phyloP scores from a whole-genome alignment of 2,113 vertebrate species.

The Chloebia gouldiae region DNA sequence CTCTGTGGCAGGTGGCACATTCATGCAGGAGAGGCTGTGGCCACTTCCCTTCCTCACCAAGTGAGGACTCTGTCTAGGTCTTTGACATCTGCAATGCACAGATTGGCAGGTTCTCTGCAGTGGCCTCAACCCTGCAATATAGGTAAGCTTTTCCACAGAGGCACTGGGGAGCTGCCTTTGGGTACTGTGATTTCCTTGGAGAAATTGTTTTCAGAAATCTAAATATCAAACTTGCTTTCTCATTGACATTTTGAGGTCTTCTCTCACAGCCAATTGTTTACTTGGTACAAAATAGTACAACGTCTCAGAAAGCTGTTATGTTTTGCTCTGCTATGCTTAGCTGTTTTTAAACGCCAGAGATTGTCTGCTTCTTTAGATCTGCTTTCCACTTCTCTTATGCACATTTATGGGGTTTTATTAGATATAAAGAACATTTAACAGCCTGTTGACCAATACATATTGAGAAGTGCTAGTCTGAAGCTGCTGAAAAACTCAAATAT shows the following conservation, averaged over 20 bases:
- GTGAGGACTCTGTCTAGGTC: background rate
- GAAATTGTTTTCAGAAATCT: background rate
- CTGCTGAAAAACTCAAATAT: background rate
- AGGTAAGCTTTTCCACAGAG: background rate
- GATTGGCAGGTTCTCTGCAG: background rate
- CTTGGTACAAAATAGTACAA: background rate
- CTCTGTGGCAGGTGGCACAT: background rate
- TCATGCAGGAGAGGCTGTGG: background rate
- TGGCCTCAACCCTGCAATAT: fast-evolving
- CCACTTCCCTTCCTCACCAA: background rate
- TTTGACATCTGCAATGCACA: background rate
- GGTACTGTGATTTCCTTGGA: background rate
- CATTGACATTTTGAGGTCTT: background rate
- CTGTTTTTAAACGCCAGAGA: background rate
- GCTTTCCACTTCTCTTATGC: background rate
- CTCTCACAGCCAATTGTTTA: background rate
- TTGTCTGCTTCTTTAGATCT: background rate
- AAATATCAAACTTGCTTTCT: background rate
- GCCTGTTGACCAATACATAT: background rate
- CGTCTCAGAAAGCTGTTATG: background rate
- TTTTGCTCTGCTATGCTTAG: background rate
- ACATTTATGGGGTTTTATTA: background rate
- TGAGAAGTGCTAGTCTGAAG: background rate
- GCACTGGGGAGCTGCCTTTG: background rate
- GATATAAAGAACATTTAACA: background rate